These are phyloP conservation scores for Tapirus indicus DNA, from an alignment of 2,797 vertebrate species.

Conservation along the genomic window DNA sequence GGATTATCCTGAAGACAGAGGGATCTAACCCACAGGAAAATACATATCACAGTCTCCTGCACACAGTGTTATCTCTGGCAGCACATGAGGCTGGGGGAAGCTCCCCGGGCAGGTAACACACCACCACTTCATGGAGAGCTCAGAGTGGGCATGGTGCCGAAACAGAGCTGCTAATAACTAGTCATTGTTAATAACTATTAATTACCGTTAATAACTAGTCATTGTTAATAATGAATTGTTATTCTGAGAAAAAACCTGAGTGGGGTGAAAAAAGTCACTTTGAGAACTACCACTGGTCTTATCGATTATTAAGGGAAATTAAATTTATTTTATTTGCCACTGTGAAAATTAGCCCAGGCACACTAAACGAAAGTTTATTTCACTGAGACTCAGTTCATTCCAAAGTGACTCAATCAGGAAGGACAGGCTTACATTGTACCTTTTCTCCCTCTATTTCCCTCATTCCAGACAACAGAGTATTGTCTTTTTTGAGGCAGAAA, in stretches of 20 bases:
- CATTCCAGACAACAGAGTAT: neutral
- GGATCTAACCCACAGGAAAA: neutral
- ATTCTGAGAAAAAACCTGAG: neutral
- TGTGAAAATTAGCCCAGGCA: neutral
- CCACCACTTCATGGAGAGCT: neutral
- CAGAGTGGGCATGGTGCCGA: no score
- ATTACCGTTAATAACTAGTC: no score
- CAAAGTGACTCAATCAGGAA: neutral
- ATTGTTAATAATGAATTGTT: neutral
- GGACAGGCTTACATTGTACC: neutral
- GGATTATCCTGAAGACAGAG: neutral
- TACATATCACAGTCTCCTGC: neutral
- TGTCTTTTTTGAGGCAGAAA: neutral
- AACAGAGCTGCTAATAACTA: neutral
- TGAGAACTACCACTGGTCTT: neutral
- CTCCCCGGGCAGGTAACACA: neutral
- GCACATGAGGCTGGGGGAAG: neutral
- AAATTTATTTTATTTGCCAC: neutral
- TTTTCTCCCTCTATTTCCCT: neutral
- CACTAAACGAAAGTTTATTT: neutral
- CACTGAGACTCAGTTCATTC: neutral
- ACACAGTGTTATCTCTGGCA: rapidly evolving
- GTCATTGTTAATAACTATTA: neutral
- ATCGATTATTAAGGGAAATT: neutral
- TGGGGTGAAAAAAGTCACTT: neutral